Conservation (phyloP, 1,140 invertebrate genomes). For the Cydia strobilella region DNA sequence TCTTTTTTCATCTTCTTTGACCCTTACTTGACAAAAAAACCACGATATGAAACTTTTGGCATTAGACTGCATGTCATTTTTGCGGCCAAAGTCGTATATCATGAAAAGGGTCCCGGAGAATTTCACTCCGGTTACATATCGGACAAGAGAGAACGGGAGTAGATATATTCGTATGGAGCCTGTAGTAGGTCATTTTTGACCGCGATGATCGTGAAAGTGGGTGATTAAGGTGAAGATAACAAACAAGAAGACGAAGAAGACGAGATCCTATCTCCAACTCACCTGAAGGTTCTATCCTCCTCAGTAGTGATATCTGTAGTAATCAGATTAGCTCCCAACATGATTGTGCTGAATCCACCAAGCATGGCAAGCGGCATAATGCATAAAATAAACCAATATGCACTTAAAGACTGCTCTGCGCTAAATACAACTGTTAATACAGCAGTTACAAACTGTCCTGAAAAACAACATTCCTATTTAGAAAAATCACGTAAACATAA, state of each 20-base stretch:
- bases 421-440: slow-evolving; percentile 18
- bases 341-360: slow-evolving; percentile 79
- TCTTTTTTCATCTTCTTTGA: no score
- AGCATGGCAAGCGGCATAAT: slow-evolving; percentile 77
- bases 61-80: no score
- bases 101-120: no score
- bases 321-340: slow-evolving; percentile 81
- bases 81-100: no score
- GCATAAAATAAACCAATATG: slow-evolving; percentile 80
- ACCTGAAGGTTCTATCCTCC: slow-evolving; percentile 76
- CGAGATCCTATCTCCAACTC: background rate
- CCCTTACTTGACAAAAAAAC: no score
- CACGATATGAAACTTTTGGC: no score
- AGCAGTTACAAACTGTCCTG: background rate
- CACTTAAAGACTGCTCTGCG: slow-evolving; percentile 51
- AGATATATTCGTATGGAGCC: no score
- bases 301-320: slow-evolving; percentile 80
- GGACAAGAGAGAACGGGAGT: no score
- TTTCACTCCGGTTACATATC: no score
- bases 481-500: no score
- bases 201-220: no score
- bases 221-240: background rate
- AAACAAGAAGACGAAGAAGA: background rate
- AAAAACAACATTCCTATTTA: background rate
- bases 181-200: no score